A percentile compares a stretch with the other conserved stretches of the same genome.
These are phyloP conservation scores for Chromis chromis DNA, from an alignment of 2,797 vertebrate species.

Conservation along the genomic window DNA sequence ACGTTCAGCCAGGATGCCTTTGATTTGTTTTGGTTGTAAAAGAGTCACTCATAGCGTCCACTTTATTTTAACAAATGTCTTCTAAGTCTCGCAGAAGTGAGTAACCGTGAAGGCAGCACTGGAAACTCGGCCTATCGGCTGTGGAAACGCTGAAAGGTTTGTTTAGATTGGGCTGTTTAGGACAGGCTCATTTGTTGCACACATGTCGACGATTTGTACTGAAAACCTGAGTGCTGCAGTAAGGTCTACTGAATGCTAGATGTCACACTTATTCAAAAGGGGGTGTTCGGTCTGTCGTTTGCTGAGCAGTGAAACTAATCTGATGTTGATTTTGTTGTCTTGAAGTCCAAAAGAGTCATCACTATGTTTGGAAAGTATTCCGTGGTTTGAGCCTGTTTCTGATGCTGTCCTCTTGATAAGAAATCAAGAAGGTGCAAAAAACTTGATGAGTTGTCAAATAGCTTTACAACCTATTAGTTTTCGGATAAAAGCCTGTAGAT, in stretches of 20 bases:
- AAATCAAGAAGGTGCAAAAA: too few relatives aligned
- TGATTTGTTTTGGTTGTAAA: constrained; percentile 63
- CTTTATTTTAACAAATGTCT: constrained; percentile 35
- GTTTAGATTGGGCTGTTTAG: constrained; percentile 27
- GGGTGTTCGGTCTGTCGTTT: too few relatives aligned
- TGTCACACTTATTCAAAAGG: background rate
- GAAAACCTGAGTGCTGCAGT: constrained; percentile 10
- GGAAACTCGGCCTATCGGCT: constrained; percentile 15
- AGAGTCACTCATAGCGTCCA: constrained; percentile 28
- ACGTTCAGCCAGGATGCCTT: constrained; percentile 14
- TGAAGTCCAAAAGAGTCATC: too few relatives aligned
- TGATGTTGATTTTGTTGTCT: too few relatives aligned
- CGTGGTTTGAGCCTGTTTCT: too few relatives aligned
- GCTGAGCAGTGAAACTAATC: too few relatives aligned
- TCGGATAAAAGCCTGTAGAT: too few relatives aligned
- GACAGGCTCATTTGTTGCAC: constrained; percentile 6
- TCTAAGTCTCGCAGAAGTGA: constrained; percentile 11
- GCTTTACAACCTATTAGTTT: too few relatives aligned
- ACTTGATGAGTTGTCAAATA: too few relatives aligned
- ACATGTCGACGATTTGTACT: background rate
- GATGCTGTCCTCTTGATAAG: too few relatives aligned
- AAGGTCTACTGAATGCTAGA: background rate
- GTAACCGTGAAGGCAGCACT: constrained; percentile 12
- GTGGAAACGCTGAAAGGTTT: constrained; percentile 50
- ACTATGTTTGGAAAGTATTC: too few relatives aligned